phyloP scores from a whole-genome alignment of 1,140 invertebrate species.

The Leptopilina clavipes region DNA sequence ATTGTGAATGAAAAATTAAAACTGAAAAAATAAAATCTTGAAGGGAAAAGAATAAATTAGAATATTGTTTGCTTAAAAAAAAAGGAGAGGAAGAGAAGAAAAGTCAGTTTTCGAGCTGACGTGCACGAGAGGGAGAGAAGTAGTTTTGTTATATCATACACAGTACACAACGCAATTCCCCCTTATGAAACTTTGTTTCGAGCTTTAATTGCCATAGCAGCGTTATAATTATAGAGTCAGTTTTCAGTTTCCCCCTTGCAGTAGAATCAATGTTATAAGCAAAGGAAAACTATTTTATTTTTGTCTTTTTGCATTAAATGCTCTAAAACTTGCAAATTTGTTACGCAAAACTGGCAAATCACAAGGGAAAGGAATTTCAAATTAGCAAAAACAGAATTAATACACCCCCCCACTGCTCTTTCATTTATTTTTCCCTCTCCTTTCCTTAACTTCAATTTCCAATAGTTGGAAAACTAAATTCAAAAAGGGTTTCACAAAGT shows the following conservation, averaged over 20 bases:
- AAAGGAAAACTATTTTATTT: slow-evolving; percentile 51
- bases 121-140: not conserved
- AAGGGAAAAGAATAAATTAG: not conserved
- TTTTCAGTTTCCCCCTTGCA: slow-evolving; percentile 52
- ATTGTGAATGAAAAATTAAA: no score
- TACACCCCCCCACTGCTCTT: not conserved
- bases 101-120: slow-evolving; percentile 13
- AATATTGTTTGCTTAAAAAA: slow-evolving; percentile 20
- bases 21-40: not conserved
- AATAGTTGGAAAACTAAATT: slow-evolving; percentile 58
- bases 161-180: slow-evolving; percentile 49
- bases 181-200: slow-evolving; percentile 55
- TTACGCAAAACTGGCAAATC: not conserved
- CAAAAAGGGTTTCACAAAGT: slow-evolving; percentile 64
- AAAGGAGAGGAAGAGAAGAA: not conserved
- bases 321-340: slow-evolving; percentile 25
- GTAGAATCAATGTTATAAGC: slow-evolving; percentile 42
- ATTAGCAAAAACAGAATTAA: not conserved
- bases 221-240: slow-evolving; percentile 57
- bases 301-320: slow-evolving; percentile 38
- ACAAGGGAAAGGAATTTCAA: not conserved
- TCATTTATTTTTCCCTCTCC: slow-evolving; percentile 39
- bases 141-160: slow-evolving; percentile 33
- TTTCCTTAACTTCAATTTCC: slow-evolving; percentile 64
- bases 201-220: slow-evolving; percentile 52